Evolutionary conservation across 2,888 invertebrate species (phyloP), one percentile per base, ranked within the genome.

Genomic region (Caenorhabditis sinica): DNA sequence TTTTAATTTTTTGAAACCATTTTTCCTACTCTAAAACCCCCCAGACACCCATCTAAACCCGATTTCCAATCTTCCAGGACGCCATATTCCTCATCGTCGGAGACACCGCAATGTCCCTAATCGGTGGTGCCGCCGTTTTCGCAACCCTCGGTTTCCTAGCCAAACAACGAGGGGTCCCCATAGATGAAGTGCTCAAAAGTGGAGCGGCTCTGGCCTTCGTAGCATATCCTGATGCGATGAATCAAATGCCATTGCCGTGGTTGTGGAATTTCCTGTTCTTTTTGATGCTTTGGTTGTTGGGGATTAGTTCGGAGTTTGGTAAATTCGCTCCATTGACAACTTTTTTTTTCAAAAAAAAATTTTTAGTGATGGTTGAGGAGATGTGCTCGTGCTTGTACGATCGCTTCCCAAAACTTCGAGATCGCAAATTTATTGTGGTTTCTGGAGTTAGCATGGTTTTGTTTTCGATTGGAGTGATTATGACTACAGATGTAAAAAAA

Each of bases 201-300:
- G 88, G 94, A 36, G 93, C 93, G 33, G 91, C 93, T 49, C 88
- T 93, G 61, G 93, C 93, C 6, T 93, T 93, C 86, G 91, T 93
- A 36, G 93, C 92, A 17, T 93, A 93, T 61, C 90, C 92, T 20
- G 93, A 93, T 79, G 93, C 93, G 6, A 88, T 93, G 65, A 86
- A 91, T 25, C 87, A 91, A 65, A 90, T 93, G 89, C 92, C 93
- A 1, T 33, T 91, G 33, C 91, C 93, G 11, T 92, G 92, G 86
- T 87, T 93, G 5, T 93, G 93, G 93, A 88, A 92, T 6, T 88
- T 92, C 13, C 86, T 93, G 2, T 93, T 93, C 88, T 93, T 93
- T 86, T 58, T 92, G 60, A 93, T 93, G 93, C 88, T 93, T n/a
- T 92, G 93, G 86, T 89, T 93, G 13, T 86, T 93, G 30, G 93